Evolutionary conservation across 1,140 invertebrate genomes (phyloP), one percentile per base, ranked within the genome.

Genomic region (Dolichoris vasculosae): DNA sequence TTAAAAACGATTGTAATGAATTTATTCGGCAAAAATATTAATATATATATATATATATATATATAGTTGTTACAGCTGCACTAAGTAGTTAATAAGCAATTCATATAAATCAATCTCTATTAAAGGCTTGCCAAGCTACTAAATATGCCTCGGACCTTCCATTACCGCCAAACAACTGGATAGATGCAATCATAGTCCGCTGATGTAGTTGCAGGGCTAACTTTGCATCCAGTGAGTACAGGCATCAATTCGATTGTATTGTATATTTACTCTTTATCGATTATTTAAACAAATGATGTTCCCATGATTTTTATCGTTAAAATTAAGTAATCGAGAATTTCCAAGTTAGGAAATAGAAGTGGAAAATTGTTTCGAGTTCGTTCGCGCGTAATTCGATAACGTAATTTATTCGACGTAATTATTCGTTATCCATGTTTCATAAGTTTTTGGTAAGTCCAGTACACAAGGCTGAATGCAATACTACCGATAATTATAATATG

Each of bases 91-190:
- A 73, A 73, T 43, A n/a, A 73, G 15, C 69, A 43, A 73, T 2
- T 73, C 69, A 2, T 23, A 73, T 67, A 80, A 82, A 86, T 86
- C 80, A 71, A 82, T 86, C 85, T 83, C 71, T 83, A 83, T 83
- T 83, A 86, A 73, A 81, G 43, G 79, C 38, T 82, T 8, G 77
- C 67, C 48, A n/a, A 59, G 30, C 69, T 82, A 63, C 78, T 76
- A 81, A 82, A 76, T 82, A 64, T 76, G 77, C 8, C 40, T 55
- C 23, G 69, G 9, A 75, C 35, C 76, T 75, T 85, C 76, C 63
- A 78, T 84, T 76, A 78, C 55, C 15, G 15, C 35, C 40, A 43
- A 8, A 73, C 23, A 43, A 43, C 69, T 43, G 32, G 17, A 43
- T 73, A 69, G n/a, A 35, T 79, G 35, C 77, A 30, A 35, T 51